phyloP scores from a whole-genome alignment of 2,888 invertebrate genomes.

The Osmoderma eremita region DNA sequence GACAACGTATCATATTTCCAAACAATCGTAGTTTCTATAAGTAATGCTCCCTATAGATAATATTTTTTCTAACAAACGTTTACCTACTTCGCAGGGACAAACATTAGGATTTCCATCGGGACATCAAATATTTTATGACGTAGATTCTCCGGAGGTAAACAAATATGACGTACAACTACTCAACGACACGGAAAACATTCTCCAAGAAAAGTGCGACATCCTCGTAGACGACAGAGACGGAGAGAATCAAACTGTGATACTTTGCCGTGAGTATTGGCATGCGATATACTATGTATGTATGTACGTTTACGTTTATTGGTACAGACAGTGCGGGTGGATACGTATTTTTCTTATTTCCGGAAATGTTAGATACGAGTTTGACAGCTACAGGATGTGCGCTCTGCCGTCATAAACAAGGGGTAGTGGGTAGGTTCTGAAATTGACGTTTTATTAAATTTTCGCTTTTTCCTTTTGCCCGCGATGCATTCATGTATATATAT shows the following conservation, averaged over 20 bases:
- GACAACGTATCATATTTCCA: not conserved
- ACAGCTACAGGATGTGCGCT: conserved; percentile 9
- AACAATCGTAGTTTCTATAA: not conserved
- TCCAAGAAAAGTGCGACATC: conserved; percentile 60
- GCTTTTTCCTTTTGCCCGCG: not conserved
- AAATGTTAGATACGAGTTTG: conserved; percentile 3
- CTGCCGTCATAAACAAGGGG: not conserved
- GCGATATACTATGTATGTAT: not conserved
- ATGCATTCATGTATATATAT: not conserved
- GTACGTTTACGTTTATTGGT: not conserved
- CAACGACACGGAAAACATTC: conserved; percentile 59
- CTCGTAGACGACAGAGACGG: conserved; percentile 55
- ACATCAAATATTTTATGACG: conserved; percentile 60
- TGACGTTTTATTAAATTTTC: conserved; percentile 31
- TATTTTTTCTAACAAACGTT: conserved; percentile 1
- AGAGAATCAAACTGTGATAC: conserved; percentile 55
- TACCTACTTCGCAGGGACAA: conserved; percentile 20
- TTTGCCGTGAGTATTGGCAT: conserved; percentile 56
- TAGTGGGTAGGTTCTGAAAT: not conserved
- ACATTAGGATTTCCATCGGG: not conserved
- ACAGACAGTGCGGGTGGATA: too few relatives aligned
- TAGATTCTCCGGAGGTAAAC: conserved; percentile 62
- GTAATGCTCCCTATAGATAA: not conserved
- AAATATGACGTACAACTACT: conserved; percentile 60
- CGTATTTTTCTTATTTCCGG: not conserved